Evolutionary conservation across 2,113 vertebrate species (phyloP).

Genomic region (Suricata suricatta): DNA sequence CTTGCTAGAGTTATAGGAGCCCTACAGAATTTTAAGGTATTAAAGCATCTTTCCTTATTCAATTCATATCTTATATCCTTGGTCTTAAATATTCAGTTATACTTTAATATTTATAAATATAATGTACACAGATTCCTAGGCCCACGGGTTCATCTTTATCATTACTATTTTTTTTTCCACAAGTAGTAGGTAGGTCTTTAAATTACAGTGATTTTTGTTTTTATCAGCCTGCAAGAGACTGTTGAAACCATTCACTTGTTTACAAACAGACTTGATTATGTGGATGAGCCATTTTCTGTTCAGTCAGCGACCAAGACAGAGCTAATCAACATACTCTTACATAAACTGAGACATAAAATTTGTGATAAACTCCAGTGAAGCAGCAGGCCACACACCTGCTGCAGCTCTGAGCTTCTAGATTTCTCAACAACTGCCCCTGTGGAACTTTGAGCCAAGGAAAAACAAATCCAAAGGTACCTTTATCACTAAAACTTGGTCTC

Average conservation of each 20-base stretch:
- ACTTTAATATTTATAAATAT: conserved; percentile 52
- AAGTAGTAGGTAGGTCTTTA: not conserved
- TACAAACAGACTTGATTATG: conserved; percentile 73
- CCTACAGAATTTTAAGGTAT: not conserved
- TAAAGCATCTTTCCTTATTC: not conserved
- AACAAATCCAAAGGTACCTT: not conserved
- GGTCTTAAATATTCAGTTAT: conserved; percentile 46
- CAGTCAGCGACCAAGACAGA: conserved; percentile 72
- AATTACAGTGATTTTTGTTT: conserved; percentile 61
- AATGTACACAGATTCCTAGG: not conserved
- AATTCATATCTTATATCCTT: not conserved
- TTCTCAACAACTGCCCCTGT: not conserved
- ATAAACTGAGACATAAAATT: conserved; percentile 71
- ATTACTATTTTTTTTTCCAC: not conserved
- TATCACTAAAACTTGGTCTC: not conserved
- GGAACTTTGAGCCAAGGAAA: conserved; percentile 5
- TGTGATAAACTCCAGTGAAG: conserved; percentile 70
- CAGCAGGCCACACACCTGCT: conserved; percentile 60
- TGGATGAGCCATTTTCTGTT: conserved; percentile 73
- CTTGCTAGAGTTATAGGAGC: conserved; percentile 11
- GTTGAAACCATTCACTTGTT: conserved; percentile 63
- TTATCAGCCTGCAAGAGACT: conserved; percentile 4
- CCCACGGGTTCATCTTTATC: not conserved
- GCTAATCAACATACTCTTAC: conserved; percentile 74
- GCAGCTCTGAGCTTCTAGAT: not conserved